Base-by-base conservation (phyloP, 2,113 vertebrate species). In the Hiodon tergisus region DNA sequence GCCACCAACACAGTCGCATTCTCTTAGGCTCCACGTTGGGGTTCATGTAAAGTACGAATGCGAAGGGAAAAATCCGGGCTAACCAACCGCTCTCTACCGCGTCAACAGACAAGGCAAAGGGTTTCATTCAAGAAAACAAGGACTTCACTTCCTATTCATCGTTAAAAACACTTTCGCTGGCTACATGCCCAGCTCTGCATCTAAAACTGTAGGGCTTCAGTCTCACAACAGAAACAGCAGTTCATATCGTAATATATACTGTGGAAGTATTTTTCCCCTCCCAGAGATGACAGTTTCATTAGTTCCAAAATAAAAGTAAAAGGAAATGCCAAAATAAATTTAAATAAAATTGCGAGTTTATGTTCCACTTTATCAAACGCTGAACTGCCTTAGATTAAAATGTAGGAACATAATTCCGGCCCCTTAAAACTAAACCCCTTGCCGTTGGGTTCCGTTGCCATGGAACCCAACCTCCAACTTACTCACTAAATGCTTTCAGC, bases 301-400 rank as follows among this genome's bases (percentile, higher is more conserved):
- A 6, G 17, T 61, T 50, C 4, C 9, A 47, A 72, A 53, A 58
- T 46, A 5, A 55, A 10, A 57, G 6, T 4, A 65, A 31, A 8
- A 63, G 63, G 17, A 51, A 75, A 51, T 75, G 65, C 5, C 14
- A 75, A 69, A 68, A 70, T 68, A 61, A 8, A 50, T 10, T 51
- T 16, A 3, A 62, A 50, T 62, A n/a, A 14, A 3, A 4, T 52
- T 68, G 6, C 11, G 46, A 67, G 31, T 11, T 48, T 48, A 53
- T n/a, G 4, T 13, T n/a, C n/a, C 46, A 10, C n/a, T 5, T 53
- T 62, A 31, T 31, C 31, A 31, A 1, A 31, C 31, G 31, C 31
- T 31, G 31, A 31, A 31, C 31, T 31, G 31, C 31, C 31, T 31
- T 31, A 31, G 11, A 31, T 59, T 14, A 62, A 50, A 73, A 17